Evolutionary conservation across 2,888 invertebrate genomes (phyloP).

Genomic region (Chymomyza caudatula): DNA sequence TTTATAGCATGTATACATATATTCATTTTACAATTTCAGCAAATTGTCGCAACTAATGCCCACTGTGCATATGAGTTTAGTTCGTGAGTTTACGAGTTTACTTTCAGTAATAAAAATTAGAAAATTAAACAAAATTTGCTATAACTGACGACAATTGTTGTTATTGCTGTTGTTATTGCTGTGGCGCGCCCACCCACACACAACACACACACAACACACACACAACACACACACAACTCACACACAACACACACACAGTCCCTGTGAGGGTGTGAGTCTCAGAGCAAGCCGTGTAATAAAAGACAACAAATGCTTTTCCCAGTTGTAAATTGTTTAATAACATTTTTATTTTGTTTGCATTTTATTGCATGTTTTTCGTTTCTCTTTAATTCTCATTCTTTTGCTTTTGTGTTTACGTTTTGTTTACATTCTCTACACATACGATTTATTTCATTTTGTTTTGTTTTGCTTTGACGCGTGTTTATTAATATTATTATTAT

Average conservation of each 20-base stretch:
- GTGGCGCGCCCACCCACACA: background rate
- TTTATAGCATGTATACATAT: too few species aligned
- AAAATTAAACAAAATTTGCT: background rate
- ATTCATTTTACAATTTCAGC: too few species aligned
- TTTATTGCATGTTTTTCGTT: background rate
- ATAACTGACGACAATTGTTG: background rate
- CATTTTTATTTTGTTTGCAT: slow-evolving; percentile 14
- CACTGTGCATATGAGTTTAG: too few species aligned
- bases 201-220: too few species aligned
- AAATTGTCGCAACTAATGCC: too few species aligned
- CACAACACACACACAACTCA: background rate
- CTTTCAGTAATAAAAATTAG: background rate
- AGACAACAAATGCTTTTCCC: background rate
- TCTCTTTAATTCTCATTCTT: background rate
- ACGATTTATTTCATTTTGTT: background rate
- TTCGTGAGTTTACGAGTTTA: background rate
- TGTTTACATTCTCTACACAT: background rate
- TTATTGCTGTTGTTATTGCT: background rate
- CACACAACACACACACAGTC: slow-evolving; percentile 9
- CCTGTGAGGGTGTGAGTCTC: background rate
- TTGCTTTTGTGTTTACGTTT: slow-evolving; percentile 16
- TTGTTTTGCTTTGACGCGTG: background rate
- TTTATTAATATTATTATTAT: background rate
- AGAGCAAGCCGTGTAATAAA: background rate
- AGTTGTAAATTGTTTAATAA: slow-evolving; percentile 38